These are phyloP conservation scores for Diadegma fenestrale DNA, from an alignment of 2,888 invertebrate genomes.

Conservation along the genomic window DNA sequence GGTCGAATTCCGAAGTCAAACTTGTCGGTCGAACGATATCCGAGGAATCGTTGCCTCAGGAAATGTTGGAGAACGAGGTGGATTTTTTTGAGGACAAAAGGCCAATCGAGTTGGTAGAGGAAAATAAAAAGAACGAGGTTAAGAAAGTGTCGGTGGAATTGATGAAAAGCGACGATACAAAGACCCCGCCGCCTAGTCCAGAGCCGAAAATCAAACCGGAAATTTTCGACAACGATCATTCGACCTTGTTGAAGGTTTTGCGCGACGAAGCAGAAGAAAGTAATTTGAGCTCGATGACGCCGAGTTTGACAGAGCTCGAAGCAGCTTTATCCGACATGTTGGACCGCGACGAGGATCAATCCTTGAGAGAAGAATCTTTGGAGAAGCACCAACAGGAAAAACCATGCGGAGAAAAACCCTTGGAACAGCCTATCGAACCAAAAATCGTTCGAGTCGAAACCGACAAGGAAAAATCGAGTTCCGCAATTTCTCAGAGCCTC, in stretches of 20 bases:
- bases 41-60: constrained; percentile 82
- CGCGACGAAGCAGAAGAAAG: constrained; percentile 76
- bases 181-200: constrained; percentile 81
- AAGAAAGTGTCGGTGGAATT: constrained; percentile 72
- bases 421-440: constrained; percentile 73
- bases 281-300: constrained; percentile 83
- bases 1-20: constrained; percentile 67
- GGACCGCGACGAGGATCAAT: constrained; percentile 77
- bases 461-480: constrained; percentile 49
- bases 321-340: constrained; percentile 83
- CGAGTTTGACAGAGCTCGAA: constrained; percentile 82
- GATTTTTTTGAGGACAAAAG: constrained; percentile 71
- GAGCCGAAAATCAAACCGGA: constrained; percentile 77
- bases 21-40: constrained; percentile 79
- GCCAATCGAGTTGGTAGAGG: constrained; percentile 15
- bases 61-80: constrained; percentile 79
- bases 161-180: constrained; percentile 63
- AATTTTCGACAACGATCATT: constrained; percentile 75
- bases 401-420: constrained; percentile 4
- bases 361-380: constrained; percentile 17
- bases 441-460: constrained; percentile 71
- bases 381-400: constrained; percentile 1
- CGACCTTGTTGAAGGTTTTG: constrained; percentile 76
- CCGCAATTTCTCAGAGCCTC: constrained; percentile 30
- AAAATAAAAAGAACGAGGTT: constrained; percentile 34